phyloP scores from a whole-genome alignment of 2,888 invertebrate genomes.

The Coleophora deauratella region DNA sequence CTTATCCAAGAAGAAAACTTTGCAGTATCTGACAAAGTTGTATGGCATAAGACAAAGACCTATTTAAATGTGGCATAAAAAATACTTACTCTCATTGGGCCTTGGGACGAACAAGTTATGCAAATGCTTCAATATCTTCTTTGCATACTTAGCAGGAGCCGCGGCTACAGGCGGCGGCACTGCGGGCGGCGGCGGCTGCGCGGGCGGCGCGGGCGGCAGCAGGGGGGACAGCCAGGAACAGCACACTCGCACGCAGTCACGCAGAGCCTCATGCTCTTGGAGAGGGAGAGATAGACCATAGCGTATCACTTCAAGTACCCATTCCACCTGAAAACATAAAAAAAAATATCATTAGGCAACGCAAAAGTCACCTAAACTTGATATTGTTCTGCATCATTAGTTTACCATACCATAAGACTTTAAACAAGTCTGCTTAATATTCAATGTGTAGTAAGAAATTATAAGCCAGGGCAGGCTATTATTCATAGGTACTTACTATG shows the following conservation, averaged over 20 bases:
- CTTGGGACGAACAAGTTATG: conserved; percentile 96
- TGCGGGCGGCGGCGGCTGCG: conserved; percentile 87
- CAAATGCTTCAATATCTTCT: conserved; percentile 92
- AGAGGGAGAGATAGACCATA: conserved; percentile 93
- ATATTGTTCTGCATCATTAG: too few relatives aligned
- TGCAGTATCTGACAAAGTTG: too few relatives aligned
- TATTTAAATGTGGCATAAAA: background rate
- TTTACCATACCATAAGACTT: too few relatives aligned
- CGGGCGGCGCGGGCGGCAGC: conserved; percentile 88
- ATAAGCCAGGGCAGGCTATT: too few relatives aligned
- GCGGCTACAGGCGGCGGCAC: conserved; percentile 92
- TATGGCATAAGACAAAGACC: too few relatives aligned
- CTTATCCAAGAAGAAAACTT: too few relatives aligned
- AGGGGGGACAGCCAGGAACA: conserved; percentile 97
- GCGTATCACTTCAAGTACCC: conserved; percentile 91
- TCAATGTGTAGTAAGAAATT: too few relatives aligned
- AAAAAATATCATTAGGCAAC: too few relatives aligned
- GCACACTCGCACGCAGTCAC: conserved; percentile 97
- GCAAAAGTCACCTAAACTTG: too few relatives aligned
- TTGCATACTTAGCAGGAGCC: conserved; percentile 91
- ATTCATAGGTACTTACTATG: too few relatives aligned
- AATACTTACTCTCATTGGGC: conserved; percentile 88
- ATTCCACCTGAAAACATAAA: conserved; percentile 78
- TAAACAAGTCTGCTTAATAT: too few relatives aligned
- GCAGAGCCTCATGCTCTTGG: conserved; percentile 93